phyloP scores from a whole-genome alignment of 2,797 vertebrate genomes.

The Takifugu rubripes region DNA sequence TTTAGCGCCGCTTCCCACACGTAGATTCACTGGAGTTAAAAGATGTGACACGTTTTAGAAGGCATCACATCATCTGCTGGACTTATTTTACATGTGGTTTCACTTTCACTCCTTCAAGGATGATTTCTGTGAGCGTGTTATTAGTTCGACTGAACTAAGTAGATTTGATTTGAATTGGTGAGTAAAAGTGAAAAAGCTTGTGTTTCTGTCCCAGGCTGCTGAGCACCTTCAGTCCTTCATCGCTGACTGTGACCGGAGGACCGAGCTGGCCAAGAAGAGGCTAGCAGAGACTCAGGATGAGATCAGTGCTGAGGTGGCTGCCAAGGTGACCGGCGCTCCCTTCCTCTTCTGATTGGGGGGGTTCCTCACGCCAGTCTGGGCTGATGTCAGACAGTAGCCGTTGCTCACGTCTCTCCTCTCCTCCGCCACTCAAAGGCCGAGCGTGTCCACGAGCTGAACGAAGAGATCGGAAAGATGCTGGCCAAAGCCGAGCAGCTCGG shows the following conservation, averaged over 20 bases:
- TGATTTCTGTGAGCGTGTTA: too few relatives aligned
- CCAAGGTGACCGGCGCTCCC: conserved; percentile 79
- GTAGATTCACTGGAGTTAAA: too few relatives aligned
- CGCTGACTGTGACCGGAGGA: conserved; percentile 93
- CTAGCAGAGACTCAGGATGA: conserved; percentile 97
- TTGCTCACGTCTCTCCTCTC: background rate
- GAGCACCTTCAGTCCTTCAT: conserved; percentile 98
- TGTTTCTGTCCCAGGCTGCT: conserved; percentile 78
- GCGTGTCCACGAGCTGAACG: conserved; percentile 94
- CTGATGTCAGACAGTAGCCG: background rate
- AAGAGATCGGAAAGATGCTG: conserved; percentile 96
- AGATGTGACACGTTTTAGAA: too few relatives aligned
- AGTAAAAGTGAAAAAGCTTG: background rate
- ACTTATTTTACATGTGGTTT: too few relatives aligned
- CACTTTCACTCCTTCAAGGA: too few relatives aligned
- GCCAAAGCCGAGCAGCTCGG: conserved; percentile 95
- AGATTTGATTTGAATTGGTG: background rate
- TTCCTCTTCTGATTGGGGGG: too few relatives aligned
- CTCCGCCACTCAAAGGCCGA: conserved; percentile 80
- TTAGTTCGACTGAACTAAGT: too few relatives aligned
- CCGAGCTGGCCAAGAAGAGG: conserved; percentile 96
- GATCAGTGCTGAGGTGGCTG: conserved; percentile 97
- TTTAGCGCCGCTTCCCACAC: too few relatives aligned
- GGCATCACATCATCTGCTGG: too few relatives aligned
- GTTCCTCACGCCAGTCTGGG: background rate